Conservation (phyloP, 2,888 invertebrate species). For the Platynereis dumerilii region DNA sequence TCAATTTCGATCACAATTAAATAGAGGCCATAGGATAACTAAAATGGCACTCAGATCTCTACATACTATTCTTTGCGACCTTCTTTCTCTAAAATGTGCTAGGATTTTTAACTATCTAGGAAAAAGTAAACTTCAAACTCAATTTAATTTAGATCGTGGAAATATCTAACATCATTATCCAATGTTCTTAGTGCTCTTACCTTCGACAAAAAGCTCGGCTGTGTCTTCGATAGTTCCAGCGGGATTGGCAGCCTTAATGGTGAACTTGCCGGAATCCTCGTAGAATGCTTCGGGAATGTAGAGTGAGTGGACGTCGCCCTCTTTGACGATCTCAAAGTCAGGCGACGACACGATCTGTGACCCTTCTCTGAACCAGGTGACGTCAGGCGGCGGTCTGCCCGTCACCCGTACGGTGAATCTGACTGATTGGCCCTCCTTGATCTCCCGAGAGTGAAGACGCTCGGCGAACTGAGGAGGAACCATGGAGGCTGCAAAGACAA, state of each 20-base stretch:
- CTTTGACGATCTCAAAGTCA: slow-evolving; percentile 64
- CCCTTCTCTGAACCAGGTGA: slow-evolving; percentile 62
- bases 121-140: too few relatives aligned
- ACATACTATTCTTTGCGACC: too few relatives aligned
- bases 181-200: too few relatives aligned
- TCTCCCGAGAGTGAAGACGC: slow-evolving; percentile 77
- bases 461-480: slow-evolving; percentile 82
- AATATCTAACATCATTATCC: too few relatives aligned
- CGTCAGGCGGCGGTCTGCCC: slow-evolving; percentile 57
- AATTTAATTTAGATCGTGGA: too few relatives aligned
- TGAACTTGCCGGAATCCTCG: slow-evolving; percentile 63
- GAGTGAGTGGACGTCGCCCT: slow-evolving; percentile 72
- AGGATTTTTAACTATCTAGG: too few relatives aligned
- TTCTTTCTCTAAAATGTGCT: too few relatives aligned
- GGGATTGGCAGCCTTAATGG: slow-evolving; percentile 58
- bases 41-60: too few relatives aligned
- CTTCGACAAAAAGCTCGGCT: slow-evolving; percentile 75
- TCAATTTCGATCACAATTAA: too few relatives aligned
- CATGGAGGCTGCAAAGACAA: slow-evolving; percentile 71
- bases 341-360: slow-evolving; percentile 63
- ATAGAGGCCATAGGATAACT: too few relatives aligned
- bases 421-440: slow-evolving; percentile 62
- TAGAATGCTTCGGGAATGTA: slow-evolving; percentile 73
- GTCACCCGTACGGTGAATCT: slow-evolving; percentile 56
- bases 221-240: slow-evolving; percentile 71